A percentile compares a stretch with the other conserved stretches of the same genome.
phyloP scores from a whole-genome alignment of 1,140 invertebrate genomes.

The Pseudomyrmex concolor region DNA sequence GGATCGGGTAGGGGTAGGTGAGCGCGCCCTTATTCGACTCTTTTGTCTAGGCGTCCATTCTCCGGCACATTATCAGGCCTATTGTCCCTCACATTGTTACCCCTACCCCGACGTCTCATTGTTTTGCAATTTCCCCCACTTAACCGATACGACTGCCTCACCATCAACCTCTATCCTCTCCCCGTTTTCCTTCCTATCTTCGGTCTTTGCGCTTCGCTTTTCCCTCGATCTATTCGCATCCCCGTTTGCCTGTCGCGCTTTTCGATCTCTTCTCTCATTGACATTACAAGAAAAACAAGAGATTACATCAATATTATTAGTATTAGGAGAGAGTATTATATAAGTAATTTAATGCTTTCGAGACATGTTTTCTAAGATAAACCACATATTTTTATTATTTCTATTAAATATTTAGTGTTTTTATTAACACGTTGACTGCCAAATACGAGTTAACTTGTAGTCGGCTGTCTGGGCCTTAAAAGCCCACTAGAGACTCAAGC shows the following conservation, averaged over 20 bases:
- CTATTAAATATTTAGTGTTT: too few species aligned
- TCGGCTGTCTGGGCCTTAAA: too few species aligned
- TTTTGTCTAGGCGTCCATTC: constrained; percentile 85
- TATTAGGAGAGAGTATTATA: too few species aligned
- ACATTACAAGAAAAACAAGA: neutral
- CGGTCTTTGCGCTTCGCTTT: constrained; percentile 60
- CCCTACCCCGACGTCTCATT: constrained; percentile 81
- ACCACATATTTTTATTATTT: too few species aligned
- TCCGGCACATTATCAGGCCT: constrained; percentile 85
- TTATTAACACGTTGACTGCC: too few species aligned
- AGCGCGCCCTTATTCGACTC: constrained; percentile 83
- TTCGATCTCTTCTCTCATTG: constrained; percentile 6
- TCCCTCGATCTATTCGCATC: constrained; percentile 58
- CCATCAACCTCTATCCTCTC: constrained; percentile 66
- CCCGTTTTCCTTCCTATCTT: constrained; percentile 53
- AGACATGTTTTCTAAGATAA: too few species aligned
- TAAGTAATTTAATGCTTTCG: too few species aligned
- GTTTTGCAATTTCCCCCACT: constrained; percentile 86
- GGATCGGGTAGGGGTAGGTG: constrained; percentile 78
- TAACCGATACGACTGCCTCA: constrained; percentile 83
- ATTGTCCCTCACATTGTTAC: constrained; percentile 85
- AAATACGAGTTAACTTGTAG: too few species aligned
- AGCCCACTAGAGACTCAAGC: too few species aligned
- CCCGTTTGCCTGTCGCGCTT: constrained; percentile 45
- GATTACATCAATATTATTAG: too few species aligned